phyloP scores from a whole-genome alignment of 1,140 invertebrate genomes.

The Magallana gigas region DNA sequence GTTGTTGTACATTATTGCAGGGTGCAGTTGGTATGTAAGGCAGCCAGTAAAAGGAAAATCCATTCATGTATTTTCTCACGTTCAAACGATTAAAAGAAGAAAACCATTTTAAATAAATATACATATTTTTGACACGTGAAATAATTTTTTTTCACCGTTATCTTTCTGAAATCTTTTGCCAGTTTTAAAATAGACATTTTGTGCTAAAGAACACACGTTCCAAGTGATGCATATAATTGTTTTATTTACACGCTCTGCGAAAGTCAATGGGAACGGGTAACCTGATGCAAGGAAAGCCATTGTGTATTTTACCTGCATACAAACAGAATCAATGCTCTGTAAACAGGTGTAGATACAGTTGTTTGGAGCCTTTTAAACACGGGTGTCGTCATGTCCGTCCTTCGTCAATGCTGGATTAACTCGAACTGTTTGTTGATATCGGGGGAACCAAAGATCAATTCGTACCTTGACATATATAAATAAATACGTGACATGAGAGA shows the following conservation, averaged over 20 bases:
- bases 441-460: background rate
- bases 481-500: too few species aligned
- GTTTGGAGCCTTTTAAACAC: background rate
- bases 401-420: background rate
- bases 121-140: too few species aligned
- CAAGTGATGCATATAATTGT: slow-evolving; percentile 36
- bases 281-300: slow-evolving; percentile 2
- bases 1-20: background rate
- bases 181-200: too few species aligned
- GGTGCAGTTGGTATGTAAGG: background rate
- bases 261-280: slow-evolving; percentile 20
- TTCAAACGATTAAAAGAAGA: background rate
- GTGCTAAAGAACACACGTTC: slow-evolving; percentile 1
- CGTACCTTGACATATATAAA: background rate
- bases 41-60: background rate
- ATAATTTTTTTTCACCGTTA: too few species aligned
- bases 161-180: too few species aligned
- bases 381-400: background rate
- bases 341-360: background rate
- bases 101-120: too few species aligned
- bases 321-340: background rate
- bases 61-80: slow-evolving; percentile 27
- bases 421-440: background rate
- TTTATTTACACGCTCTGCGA: slow-evolving; percentile 19
- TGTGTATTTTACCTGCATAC: background rate